Conservation (phyloP, 2,888 invertebrate genomes). For the Fragum sueziense region DNA sequence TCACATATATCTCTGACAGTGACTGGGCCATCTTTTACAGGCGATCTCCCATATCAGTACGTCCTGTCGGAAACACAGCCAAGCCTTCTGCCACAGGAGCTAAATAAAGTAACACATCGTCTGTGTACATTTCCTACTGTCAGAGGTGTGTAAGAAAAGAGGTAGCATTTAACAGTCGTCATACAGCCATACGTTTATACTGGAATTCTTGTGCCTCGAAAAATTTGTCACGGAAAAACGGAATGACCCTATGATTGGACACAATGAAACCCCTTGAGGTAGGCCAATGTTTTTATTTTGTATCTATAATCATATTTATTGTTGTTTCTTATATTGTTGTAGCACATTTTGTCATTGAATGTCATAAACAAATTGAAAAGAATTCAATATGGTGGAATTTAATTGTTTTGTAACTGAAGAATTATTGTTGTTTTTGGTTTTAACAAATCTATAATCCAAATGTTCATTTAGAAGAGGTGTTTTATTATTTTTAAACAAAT, state of each 20-base stretch:
- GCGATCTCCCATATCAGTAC: slow-evolving; percentile 11
- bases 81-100: slow-evolving; percentile 27
- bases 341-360: slow-evolving; percentile 26
- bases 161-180: slow-evolving; percentile 45
- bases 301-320: neutral
- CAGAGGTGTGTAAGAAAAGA: slow-evolving; percentile 51
- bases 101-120: slow-evolving; percentile 52
- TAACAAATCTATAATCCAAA: no score
- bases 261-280: slow-evolving; percentile 61
- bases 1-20: slow-evolving; percentile 53
- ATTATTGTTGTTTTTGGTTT: no score
- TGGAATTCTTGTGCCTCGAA: slow-evolving; percentile 33
- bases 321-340: neutral
- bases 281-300: neutral
- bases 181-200: slow-evolving; percentile 32
- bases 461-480: no score
- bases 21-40: slow-evolving; percentile 42
- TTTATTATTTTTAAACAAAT: no score
- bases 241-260: slow-evolving; percentile 45
- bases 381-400: slow-evolving; percentile 59
- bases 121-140: slow-evolving; percentile 55
- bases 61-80: slow-evolving; percentile 20
- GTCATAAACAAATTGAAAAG: slow-evolving; percentile 38
- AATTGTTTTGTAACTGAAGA: slow-evolving; percentile 28
- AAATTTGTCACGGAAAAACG: slow-evolving; percentile 30